These are phyloP conservation scores for Zaprionus lineosus DNA, from an alignment of 2,888 invertebrate genomes.

Conservation along the genomic window DNA sequence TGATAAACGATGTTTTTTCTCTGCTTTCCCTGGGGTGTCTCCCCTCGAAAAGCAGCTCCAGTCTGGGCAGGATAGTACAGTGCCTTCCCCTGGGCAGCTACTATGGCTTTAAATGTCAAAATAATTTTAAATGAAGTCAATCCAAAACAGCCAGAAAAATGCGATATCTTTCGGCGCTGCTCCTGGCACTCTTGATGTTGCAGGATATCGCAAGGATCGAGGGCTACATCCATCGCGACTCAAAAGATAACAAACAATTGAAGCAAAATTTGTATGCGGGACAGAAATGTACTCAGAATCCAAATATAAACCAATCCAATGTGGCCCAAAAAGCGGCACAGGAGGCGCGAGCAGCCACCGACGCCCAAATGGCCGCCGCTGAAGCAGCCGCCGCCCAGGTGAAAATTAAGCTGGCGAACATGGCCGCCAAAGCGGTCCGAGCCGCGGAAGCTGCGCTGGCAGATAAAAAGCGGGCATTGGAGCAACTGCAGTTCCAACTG, in stretches of 20 bases:
- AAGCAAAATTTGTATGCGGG: conserved; percentile 2
- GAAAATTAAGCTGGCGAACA: conserved; percentile 88
- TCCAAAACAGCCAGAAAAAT: conserved; percentile 31
- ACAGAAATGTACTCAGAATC: conserved; percentile 13
- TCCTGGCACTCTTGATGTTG: conserved; percentile 29
- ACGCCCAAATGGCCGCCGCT: conserved; percentile 89
- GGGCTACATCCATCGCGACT: conserved; percentile 29
- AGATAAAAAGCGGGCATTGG: conserved; percentile 88
- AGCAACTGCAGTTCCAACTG: conserved; percentile 87
- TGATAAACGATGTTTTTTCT: too few relatives aligned
- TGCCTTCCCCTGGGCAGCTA: too few relatives aligned
- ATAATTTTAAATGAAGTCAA: conserved; percentile 11
- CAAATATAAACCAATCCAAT: conserved; percentile 85
- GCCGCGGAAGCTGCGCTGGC: conserved; percentile 88
- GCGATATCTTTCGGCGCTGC: conserved; percentile 15
- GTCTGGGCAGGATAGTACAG: too few relatives aligned
- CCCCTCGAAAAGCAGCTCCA: too few relatives aligned
- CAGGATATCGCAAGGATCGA: conserved; percentile 26
- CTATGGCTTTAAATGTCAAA: conserved; percentile 17
- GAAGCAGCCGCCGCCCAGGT: conserved; percentile 89
- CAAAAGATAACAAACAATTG: too few relatives aligned
- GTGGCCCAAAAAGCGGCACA: conserved; percentile 90
- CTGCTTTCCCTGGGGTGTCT: too few relatives aligned
- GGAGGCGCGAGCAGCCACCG: conserved; percentile 88
- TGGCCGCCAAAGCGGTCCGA: conserved; percentile 88